These are phyloP conservation scores for Iselma pallidipennis DNA, from an alignment of 2,888 invertebrate genomes.

Conservation along the genomic window DNA sequence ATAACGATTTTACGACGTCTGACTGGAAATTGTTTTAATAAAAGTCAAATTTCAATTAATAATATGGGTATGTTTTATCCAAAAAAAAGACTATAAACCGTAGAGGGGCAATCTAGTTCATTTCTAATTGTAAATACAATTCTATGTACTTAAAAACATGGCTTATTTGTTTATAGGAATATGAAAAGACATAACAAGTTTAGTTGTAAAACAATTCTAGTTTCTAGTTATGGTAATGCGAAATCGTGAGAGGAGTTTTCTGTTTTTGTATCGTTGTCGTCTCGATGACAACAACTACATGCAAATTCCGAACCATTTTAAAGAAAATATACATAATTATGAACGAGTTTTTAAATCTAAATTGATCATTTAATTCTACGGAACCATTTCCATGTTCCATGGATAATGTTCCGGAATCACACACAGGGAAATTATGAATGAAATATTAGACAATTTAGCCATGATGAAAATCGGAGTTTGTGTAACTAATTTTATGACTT, in stretches of 20 bases:
- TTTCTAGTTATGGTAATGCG: constrained; percentile 10
- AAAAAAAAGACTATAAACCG: background rate
- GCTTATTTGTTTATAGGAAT: constrained; percentile 2
- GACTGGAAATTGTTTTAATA: background rate
- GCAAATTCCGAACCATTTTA: too few relatives aligned
- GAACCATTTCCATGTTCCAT: too few relatives aligned
- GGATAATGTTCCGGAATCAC: too few relatives aligned
- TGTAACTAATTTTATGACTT: background rate
- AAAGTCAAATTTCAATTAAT: too few relatives aligned
- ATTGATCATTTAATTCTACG: too few relatives aligned
- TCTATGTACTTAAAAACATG: background rate
- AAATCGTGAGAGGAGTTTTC: constrained; percentile 2
- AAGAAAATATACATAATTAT: too few relatives aligned
- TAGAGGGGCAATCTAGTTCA: too few relatives aligned
- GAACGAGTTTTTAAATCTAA: too few relatives aligned
- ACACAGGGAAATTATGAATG: background rate
- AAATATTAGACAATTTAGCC: background rate
- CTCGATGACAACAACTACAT: too few relatives aligned
- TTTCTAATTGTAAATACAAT: too few relatives aligned
- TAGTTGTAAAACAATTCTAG: constrained; percentile 6
- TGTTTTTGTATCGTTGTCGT: background rate
- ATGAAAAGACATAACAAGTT: background rate
- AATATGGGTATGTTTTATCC: too few relatives aligned
- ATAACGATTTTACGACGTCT: background rate
- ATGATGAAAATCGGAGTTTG: too few relatives aligned